A percentile compares a stretch with the other conserved stretches of the same genome.
These are phyloP conservation scores for Lordiphosa mommai DNA, from an alignment of 1,140 invertebrate genomes.

Conservation along the genomic window DNA sequence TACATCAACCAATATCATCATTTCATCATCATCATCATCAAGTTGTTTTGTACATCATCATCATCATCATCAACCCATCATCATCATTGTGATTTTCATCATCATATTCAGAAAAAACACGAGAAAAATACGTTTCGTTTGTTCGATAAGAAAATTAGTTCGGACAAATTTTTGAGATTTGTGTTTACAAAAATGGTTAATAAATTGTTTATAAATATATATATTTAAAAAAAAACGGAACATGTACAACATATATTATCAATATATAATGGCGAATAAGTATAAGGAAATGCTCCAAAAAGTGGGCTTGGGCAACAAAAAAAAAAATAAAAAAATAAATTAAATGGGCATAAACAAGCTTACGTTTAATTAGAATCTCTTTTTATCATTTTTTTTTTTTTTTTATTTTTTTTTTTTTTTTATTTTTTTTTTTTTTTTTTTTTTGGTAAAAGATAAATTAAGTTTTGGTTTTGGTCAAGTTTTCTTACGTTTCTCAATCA, in stretches of 20 bases:
- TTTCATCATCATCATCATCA: constrained; percentile 60
- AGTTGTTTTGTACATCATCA: constrained; percentile 68
- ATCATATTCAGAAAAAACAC: constrained; percentile 80
- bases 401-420: background rate
- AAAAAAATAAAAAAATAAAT: constrained; percentile 18
- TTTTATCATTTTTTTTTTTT: background rate
- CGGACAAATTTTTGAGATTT: constrained; percentile 78
- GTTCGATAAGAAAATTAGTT: constrained; percentile 80
- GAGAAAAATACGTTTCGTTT: constrained; percentile 80
- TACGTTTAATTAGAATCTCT: constrained; percentile 4
- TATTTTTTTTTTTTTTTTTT: background rate
- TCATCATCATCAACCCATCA: constrained; percentile 64
- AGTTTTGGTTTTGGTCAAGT: constrained; percentile 2
- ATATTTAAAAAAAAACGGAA: constrained; percentile 48
- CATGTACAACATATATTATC: constrained; percentile 64
- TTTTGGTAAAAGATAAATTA: constrained; percentile 1
- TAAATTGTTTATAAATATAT: constrained; percentile 38
- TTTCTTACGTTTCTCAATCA: constrained; percentile 30
- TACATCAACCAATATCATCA: constrained; percentile 59
- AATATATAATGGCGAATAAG: constrained; percentile 51
- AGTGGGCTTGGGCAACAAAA: constrained; percentile 21
- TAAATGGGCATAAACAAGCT: background rate
- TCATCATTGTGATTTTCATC: constrained; percentile 78
- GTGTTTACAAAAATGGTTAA: constrained; percentile 74
- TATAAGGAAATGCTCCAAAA: constrained; percentile 43